Percentiles rank a stretch among this genome's conserved stretches.
phyloP scores from a whole-genome alignment of 2,888 invertebrate species.

The Ellobium chinense region DNA sequence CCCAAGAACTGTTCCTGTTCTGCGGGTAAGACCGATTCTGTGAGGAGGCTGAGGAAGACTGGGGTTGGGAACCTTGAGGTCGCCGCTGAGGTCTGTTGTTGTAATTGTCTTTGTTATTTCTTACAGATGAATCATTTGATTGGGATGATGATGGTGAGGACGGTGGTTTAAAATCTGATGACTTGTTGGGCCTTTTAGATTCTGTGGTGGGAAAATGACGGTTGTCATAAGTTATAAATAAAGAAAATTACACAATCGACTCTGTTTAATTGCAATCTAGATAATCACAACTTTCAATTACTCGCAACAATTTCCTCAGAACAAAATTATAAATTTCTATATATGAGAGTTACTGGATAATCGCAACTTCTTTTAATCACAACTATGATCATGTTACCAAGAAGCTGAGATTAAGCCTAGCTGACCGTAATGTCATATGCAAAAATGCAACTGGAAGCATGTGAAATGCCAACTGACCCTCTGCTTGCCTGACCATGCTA shows the following conservation, averaged over 20 bases:
- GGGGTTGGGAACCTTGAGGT: not conserved
- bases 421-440: no score
- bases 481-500: no score
- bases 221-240: not conserved
- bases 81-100: not conserved
- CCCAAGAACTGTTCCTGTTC: not conserved
- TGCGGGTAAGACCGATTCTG: not conserved
- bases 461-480: no score
- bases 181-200: conserved; percentile 12
- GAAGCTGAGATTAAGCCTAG: no score
- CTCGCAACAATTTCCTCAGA: no score
- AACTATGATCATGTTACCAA: no score
- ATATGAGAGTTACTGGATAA: no score
- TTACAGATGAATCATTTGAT: conserved; percentile 5
- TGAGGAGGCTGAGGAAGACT: not conserved
- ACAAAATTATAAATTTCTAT: no score
- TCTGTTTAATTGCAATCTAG: no score
- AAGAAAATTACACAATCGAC: not conserved
- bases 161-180: not conserved
- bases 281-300: no score
- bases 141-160: conserved; percentile 1
- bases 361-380: no score
- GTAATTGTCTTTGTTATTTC: conserved; percentile 9
- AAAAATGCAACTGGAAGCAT: no score
- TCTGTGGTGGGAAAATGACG: not conserved